Base-by-base conservation (phyloP, 2,797 vertebrate species). In the Otolemur crassicaudatus region DNA sequence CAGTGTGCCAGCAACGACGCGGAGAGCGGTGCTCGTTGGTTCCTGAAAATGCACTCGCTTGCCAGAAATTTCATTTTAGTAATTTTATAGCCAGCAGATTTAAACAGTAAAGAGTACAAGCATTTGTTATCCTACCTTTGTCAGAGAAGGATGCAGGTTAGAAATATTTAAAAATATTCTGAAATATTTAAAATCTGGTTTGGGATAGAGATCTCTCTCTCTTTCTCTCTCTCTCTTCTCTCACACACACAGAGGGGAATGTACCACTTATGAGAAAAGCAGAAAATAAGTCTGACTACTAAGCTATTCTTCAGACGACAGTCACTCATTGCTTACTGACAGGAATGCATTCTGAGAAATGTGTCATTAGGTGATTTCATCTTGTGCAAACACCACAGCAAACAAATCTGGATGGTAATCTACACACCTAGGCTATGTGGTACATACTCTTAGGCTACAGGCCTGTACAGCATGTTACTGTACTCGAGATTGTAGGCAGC, bases 31-130 rank as follows among this genome's bases (percentile, higher is more conserved):
- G 65, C 31, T 20, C 40, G 73, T 95, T 94, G 85, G 80, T 96
- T 96, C 81, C 63, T 79, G 25, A 93, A 96, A 97, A 95, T 23
- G 16, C 67, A 34, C 69, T 85, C 29, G 19, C 49, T 95, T 87
- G 96, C 97, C 96, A 97, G 89, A 80, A 85, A 67, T 69, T 88
- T 92, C 53, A 85, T 61, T 92, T 96, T 61, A 96, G 91, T 58
- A 87, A 58, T 83, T 93, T 91, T 94, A 85, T 61, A 67, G 69
- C 67, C 67, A 90, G 84, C 20, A 80, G 37, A 87, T 90, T 63
- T 83, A 92, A 61, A 92, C 29, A 82, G 61, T 61, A 70, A 60
- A 93, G 65, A 65, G 31, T 69, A 11, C n/a, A 73, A 87, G 79
- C 94, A 40, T 61, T 94, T 93, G 72, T 56, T 0, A 79, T 90